Base-by-base conservation (phyloP, 1,140 invertebrate species). In the Helicoverpa armigera region DNA sequence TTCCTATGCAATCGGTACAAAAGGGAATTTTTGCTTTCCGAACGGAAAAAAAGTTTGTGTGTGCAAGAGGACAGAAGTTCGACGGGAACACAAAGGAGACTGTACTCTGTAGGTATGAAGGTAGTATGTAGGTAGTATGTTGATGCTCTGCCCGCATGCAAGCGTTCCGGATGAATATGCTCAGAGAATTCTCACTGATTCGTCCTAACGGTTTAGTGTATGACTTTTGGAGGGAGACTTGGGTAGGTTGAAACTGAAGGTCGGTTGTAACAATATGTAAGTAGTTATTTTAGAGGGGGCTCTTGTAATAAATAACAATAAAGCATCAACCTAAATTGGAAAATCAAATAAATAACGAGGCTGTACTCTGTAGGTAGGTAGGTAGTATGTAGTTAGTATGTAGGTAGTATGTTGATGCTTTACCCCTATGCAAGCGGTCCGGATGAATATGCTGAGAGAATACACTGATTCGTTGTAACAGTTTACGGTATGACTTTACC, bases 1-100 rank as follows among this genome's bases (percentile, higher is more conserved):
- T 70, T 70, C 23, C 48, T 53, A 70, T 70, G 67, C 48, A 14
- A 54, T 54, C 67, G 48, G 50, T 70, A 70, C 50, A 70, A 54
- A 70, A 31, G 67, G 14, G 67, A 70, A 70, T 70, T 70, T 70
- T 67, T 67, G 43, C 63, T 67, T 67, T 67, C 16, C 18, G 67
- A 53, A 70, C 67, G 35, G 35, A 9, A 65, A 70, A 70, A 70
- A 67, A 67, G 63, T 67, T 50, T 35, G n/a, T 67, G 14, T 14
- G 18, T 70, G 29, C 23, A 50, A 11, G 11, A 54, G 18, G 43
- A 70, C 50, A 53, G 67, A 70, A 70, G 67, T 70, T 53, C 18
- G 67, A 0, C 29, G 9, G 48, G 29, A 50, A 4, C 53, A 70
- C 67, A 70, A 70, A 70, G 67, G 67, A 14, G 13, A 16, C 50